A percentile compares a stretch with the other conserved stretches of the same genome.
These are phyloP conservation scores for Rhinopithecus roxellana DNA, from an alignment of 2,113 vertebrate species.

Conservation along the genomic window DNA sequence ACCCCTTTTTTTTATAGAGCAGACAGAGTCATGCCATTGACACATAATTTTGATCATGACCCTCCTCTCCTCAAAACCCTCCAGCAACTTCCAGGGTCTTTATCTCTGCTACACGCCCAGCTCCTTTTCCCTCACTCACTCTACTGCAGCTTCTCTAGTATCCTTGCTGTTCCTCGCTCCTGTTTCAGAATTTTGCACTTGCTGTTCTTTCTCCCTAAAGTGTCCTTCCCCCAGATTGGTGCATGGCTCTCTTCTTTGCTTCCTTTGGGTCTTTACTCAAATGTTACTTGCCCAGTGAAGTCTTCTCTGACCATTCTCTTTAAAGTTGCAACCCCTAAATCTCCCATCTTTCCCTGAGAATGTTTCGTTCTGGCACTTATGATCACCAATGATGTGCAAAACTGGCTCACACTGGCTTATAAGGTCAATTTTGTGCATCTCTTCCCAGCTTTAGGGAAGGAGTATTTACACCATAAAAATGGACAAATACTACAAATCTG, in stretches of 20 bases:
- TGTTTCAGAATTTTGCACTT: not conserved
- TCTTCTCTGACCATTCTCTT: not conserved
- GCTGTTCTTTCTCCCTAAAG: not conserved
- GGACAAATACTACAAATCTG: not conserved
- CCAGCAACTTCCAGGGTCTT: not conserved
- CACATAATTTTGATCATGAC: not conserved
- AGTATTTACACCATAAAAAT: not conserved
- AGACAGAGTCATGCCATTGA: not conserved
- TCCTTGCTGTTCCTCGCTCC: not conserved
- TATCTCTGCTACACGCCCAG: not conserved
- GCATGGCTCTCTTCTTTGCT: not conserved
- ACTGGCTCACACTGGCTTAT: not conserved
- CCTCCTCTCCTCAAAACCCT: not conserved
- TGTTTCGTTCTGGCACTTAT: not conserved
- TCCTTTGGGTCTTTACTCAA: not conserved
- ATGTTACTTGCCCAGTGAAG: not conserved
- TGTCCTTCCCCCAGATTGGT: too few species aligned
- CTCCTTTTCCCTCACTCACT: not conserved
- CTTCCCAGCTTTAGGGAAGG: not conserved
- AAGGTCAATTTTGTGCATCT: not conserved
- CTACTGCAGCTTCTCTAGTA: too few species aligned
- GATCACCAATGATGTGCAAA: not conserved
- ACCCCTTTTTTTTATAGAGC: not conserved
- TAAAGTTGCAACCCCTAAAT: not conserved
- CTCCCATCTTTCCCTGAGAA: not conserved